These are phyloP conservation scores for Excalfactoria chinensis DNA, from an alignment of 2,113 vertebrate species.

Conservation along the genomic window DNA sequence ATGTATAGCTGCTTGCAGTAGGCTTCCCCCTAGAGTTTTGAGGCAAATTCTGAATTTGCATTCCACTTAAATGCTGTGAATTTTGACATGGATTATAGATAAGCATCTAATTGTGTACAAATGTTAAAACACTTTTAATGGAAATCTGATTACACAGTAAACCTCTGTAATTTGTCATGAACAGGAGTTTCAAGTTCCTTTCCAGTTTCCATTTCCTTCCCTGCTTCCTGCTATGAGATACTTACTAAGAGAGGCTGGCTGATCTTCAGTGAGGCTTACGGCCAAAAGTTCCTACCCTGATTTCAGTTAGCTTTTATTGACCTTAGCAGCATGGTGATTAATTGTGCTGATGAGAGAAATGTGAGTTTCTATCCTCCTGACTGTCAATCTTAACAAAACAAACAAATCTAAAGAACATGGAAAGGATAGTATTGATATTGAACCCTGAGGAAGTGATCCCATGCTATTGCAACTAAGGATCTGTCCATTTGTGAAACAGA, in stretches of 20 bases:
- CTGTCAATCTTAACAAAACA: background rate
- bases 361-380: slow-evolving; percentile 23
- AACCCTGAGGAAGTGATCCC: background rate
- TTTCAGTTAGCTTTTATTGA: slow-evolving; percentile 16
- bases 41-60: background rate
- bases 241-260: background rate
- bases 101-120: background rate
- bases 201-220: slow-evolving; percentile 31
- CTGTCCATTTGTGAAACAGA: background rate
- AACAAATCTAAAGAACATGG: background rate
- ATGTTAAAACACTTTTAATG: background rate
- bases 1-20: background rate
- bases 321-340: background rate
- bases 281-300: background rate
- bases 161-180: background rate
- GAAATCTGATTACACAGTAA: background rate
- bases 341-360: slow-evolving; percentile 36
- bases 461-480: background rate
- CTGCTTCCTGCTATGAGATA: slow-evolving; percentile 8
- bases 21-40: background rate
- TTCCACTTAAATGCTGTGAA: background rate
- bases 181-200: background rate
- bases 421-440: background rate
- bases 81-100: background rate
- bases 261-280: slow-evolving; percentile 20